A percentile compares a stretch with the other conserved stretches of the same genome.
These are phyloP conservation scores for Leucoraja ocellata DNA, from an alignment of 2,797 vertebrate species.

Conservation along the genomic window DNA sequence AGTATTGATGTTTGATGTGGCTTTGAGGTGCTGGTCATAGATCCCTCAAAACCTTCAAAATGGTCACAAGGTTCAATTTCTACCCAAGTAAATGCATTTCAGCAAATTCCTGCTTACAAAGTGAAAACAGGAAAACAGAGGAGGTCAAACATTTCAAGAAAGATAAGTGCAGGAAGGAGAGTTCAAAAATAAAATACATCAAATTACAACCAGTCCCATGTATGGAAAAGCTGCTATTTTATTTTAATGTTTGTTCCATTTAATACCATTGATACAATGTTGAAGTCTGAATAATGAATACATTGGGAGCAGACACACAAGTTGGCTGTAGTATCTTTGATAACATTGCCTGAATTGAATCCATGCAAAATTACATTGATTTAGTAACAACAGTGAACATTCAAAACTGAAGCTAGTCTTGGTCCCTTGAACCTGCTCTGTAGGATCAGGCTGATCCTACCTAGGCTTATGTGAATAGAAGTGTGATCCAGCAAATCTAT, in stretches of 20 bases:
- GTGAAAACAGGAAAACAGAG: background rate
- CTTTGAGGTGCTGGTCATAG: background rate
- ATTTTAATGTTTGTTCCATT: background rate
- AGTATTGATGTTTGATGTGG: background rate
- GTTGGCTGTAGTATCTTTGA: background rate
- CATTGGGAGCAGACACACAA: background rate
- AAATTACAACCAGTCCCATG: background rate
- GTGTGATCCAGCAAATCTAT: background rate
- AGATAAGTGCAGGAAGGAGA: background rate
- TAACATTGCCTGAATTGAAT: slow-evolving; percentile 13
- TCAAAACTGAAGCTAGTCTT: no score
- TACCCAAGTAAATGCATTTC: background rate
- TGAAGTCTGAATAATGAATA: background rate
- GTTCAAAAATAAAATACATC: background rate
- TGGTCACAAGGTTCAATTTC: background rate
- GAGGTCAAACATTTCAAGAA: background rate
- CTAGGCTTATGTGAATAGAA: no score
- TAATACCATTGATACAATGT: background rate
- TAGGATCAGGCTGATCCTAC: no score
- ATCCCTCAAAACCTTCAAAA: background rate
- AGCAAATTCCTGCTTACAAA: slow-evolving; percentile 15
- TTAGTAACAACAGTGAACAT: background rate
- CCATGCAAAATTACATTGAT: background rate
- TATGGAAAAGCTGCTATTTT: background rate
- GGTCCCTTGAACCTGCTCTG: no score